These are phyloP conservation scores for Itoplectis maculator DNA, from an alignment of 2,888 invertebrate species.

Conservation along the genomic window DNA sequence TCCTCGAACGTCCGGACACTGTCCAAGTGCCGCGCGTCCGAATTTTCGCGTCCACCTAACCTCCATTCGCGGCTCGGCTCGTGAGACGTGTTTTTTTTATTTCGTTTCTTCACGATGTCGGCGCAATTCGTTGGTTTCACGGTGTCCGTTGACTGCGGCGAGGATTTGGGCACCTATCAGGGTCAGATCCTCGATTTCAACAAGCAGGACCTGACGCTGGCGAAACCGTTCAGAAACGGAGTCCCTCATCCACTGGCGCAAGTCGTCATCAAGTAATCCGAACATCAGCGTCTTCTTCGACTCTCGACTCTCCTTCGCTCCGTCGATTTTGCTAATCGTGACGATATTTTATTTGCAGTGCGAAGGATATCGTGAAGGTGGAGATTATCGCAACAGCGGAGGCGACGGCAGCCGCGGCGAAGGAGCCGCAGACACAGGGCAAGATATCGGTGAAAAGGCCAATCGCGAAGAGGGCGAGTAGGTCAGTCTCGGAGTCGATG, in stretches of 20 bases:
- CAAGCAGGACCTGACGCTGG: constrained; percentile 89
- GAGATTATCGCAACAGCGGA: constrained; percentile 90
- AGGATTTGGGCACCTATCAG: constrained; percentile 92
- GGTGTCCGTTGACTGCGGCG: constrained; percentile 93
- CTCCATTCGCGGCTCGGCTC: not conserved
- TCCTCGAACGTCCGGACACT: not conserved
- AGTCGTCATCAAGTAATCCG: constrained; percentile 88
- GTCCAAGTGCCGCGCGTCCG: not conserved
- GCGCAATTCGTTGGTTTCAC: constrained; percentile 88
- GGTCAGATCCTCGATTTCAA: constrained; percentile 91
- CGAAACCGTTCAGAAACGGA: constrained; percentile 94
- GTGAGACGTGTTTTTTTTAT: not conserved
- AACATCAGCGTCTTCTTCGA: not conserved
- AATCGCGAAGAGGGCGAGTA: constrained; percentile 85
- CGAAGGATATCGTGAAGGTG: constrained; percentile 90
- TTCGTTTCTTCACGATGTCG: constrained; percentile 75
- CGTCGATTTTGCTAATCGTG: not conserved
- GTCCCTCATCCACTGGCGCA: constrained; percentile 87
- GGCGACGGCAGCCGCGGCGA: constrained; percentile 78
- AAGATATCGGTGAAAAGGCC: constrained; percentile 86
- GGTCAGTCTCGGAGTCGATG: constrained; percentile 84
- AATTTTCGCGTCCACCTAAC: not conserved
- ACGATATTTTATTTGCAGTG: constrained; percentile 85
- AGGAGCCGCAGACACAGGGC: constrained; percentile 83
- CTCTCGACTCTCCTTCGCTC: not conserved